phyloP scores from a whole-genome alignment of 2,888 invertebrate species.

The Cabera pusaria region DNA sequence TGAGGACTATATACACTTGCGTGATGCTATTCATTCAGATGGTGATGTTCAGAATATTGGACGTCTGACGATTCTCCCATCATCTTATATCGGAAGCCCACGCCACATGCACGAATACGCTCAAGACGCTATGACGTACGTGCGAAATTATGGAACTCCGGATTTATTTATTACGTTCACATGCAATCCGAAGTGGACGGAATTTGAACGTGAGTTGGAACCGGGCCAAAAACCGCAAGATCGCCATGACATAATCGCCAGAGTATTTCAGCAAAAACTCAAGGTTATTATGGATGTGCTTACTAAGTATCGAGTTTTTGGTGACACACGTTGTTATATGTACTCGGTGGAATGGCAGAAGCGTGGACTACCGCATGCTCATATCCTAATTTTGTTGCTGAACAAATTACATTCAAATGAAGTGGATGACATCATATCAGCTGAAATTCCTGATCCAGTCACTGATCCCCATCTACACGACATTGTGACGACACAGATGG shows the following conservation, averaged over 20 bases:
- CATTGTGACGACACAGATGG: no score
- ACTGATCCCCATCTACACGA: no score
- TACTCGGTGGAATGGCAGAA: no score
- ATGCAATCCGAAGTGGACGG: slow-evolving; percentile 10
- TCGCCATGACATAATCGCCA: slow-evolving; percentile 2
- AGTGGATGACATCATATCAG: no score
- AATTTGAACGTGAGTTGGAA: slow-evolving; percentile 1
- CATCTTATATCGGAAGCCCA: slow-evolving; percentile 3
- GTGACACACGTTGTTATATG: no score
- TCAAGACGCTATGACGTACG: slow-evolving; percentile 41
- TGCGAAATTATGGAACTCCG: slow-evolving; percentile 40
- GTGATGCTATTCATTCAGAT: slow-evolving; percentile 25
- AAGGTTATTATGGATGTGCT: no score
- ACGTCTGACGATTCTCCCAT: slow-evolving; percentile 30
- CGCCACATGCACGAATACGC: slow-evolving; percentile 20
- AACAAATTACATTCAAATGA: no score
- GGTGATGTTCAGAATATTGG: slow-evolving; percentile 16
- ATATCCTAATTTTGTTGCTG: no score
- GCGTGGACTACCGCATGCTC: no score
- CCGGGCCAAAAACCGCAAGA: slow-evolving; percentile 18
- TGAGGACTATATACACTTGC: slow-evolving; percentile 26
- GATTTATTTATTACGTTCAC: slow-evolving; percentile 33
- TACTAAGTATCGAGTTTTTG: no score
- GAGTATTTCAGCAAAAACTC: no score
- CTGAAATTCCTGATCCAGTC: no score